Base-by-base conservation (phyloP, 1,140 invertebrate genomes). In the Caenorhabditis inopinata region DNA sequence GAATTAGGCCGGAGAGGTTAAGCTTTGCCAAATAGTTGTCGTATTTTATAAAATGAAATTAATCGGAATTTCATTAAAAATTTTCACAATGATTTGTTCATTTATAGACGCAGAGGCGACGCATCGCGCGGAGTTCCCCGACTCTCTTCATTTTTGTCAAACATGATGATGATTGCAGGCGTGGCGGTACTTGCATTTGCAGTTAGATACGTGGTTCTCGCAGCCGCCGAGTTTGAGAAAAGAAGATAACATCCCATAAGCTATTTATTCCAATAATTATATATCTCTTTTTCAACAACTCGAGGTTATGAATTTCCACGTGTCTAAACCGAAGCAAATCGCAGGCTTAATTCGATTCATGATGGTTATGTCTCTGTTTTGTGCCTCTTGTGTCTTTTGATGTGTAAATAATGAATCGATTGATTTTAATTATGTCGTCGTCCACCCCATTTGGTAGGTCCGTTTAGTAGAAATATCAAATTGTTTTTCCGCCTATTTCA, bases 131-230 rank as follows among this genome's bases (percentile, higher is more conserved):
- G 25, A 29, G 25, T 29, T 38, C 58, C 77, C 58, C 84, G 80
- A 25, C 81, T 82, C 23, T 88, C 87, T 9, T 79, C 87, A 49
- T 58, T 87, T 47, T 74, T 85, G 9, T 87, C 86, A 18, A 87
- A 87, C 79, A 35, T 87, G 21, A 35, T 87, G 46, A 82, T 88
- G 75, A 45, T 87, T 79, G 78, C 86, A 58, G 83, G 85, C 29
- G 84, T 88, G 29, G 84, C 88, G 38, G 76, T 87, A 42, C 85
- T 87, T 48, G 82, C 81, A 51, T 82, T 88, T 80, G 86, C 85
- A 46, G 87, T 87, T 80, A 86, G 86, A 47, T 87, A 88, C 58
- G 86, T 87, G 21, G 76, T 87, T 29, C 47, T 84, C 12, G 76
- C 84, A 27, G 78, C 85, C 16, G 58, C 58, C 32, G 58, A 68